Evolutionary conservation across 2,113 vertebrate species (phyloP).

Genomic region (Nesospiza acunhae): DNA sequence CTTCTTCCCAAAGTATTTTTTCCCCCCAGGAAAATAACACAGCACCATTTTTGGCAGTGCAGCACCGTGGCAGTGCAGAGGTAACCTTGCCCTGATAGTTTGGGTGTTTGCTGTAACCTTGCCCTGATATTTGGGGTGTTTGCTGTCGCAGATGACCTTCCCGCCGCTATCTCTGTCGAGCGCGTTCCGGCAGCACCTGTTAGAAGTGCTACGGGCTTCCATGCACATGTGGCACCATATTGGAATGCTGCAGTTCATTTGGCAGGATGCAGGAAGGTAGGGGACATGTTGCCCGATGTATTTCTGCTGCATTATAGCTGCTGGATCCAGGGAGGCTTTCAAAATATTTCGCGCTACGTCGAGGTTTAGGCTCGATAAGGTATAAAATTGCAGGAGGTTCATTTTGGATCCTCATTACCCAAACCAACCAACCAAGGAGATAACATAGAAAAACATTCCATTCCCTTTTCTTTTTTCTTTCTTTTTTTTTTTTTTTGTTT

Average conservation of each 20-base stretch:
- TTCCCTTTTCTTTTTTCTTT: background rate
- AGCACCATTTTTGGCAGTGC: accelerated
- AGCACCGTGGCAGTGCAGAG: accelerated
- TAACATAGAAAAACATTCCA: conserved; percentile 12
- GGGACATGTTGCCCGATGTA: conserved; percentile 42
- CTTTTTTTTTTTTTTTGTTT: background rate
- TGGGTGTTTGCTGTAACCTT: background rate
- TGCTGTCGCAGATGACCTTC: conserved; percentile 70
- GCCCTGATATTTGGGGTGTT: conserved; percentile 26
- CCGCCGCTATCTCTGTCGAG: conserved; percentile 61
- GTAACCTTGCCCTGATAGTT: conserved; percentile 15
- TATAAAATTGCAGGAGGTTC: conserved; percentile 43
- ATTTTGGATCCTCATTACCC: conserved; percentile 60
- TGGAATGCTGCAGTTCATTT: conserved; percentile 88
- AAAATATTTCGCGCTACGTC: background rate
- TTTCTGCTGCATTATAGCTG: conserved; percentile 27
- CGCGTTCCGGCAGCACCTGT: conserved; percentile 80
- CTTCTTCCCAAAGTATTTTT: background rate
- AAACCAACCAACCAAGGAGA: conserved; percentile 64
- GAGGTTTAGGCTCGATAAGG: background rate
- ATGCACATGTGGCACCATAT: conserved; percentile 87
- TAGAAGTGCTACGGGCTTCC: conserved; percentile 76
- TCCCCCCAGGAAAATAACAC: accelerated
- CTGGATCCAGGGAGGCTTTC: conserved; percentile 20
- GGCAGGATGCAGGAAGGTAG: conserved; percentile 79